A percentile compares a stretch with the other conserved stretches of the same genome.
Conservation (phyloP, 2,797 vertebrate genomes). For the Halcyon badia region DNA sequence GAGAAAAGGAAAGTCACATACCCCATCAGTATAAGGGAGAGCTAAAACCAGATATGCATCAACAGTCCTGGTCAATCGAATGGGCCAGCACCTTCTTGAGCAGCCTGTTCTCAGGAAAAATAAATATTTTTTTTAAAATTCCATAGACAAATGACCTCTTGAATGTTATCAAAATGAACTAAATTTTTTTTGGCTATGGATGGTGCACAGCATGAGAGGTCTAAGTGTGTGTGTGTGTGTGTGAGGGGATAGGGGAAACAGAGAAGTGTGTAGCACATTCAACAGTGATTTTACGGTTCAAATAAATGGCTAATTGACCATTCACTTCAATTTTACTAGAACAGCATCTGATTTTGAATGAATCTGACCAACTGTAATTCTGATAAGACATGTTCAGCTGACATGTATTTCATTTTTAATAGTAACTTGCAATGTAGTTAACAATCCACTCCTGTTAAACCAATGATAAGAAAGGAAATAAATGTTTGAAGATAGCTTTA, state of each 20-base stretch:
- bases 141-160: background rate
- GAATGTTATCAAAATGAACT: background rate
- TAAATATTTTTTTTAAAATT: no score
- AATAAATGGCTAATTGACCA: background rate
- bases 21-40: background rate
- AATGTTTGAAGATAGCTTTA: background rate
- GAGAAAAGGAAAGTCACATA: background rate
- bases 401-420: background rate
- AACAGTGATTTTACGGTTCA: background rate
- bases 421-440: background rate
- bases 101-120: background rate
- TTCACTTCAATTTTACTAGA: background rate
- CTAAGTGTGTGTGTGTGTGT: background rate
- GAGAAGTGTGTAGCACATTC: background rate
- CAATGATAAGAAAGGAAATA: background rate
- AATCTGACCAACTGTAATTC: background rate
- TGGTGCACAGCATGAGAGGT: background rate
- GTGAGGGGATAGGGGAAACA: accelerated
- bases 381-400: background rate
- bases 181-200: background rate
- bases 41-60: background rate
- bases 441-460: background rate
- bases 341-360: background rate
- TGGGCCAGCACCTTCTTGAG: background rate
- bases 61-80: background rate